These are phyloP conservation scores for Cryptosula pallasiana DNA, from an alignment of 2,888 invertebrate genomes.

Conservation along the genomic window DNA sequence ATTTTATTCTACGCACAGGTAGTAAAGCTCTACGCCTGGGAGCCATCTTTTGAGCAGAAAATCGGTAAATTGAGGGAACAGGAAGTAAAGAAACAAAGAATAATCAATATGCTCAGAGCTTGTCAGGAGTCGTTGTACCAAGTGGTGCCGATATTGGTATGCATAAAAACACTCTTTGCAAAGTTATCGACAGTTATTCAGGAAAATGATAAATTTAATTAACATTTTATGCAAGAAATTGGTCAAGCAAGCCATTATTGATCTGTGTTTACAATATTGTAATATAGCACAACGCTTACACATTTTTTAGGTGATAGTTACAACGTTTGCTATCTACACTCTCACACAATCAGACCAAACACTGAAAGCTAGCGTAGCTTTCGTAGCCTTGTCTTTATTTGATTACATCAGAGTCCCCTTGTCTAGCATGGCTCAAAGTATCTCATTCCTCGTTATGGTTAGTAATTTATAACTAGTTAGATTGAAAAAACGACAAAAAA, in stretches of 20 bases:
- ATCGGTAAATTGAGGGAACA: slow-evolving; percentile 41
- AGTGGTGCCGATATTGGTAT: slow-evolving; percentile 52
- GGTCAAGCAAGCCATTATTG: too few relatives aligned
- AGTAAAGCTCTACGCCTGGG: slow-evolving; percentile 52
- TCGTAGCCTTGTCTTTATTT: slow-evolving; percentile 89
- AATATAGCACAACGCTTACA: too few relatives aligned
- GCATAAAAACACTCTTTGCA: too few relatives aligned
- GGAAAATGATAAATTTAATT: too few relatives aligned
- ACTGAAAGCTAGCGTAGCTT: slow-evolving; percentile 79
- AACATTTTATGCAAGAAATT: too few relatives aligned
- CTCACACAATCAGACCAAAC: slow-evolving; percentile 72
- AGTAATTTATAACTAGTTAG: too few relatives aligned
- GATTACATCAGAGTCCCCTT: slow-evolving; percentile 89
- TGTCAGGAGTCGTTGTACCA: not conserved
- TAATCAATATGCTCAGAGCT: not conserved
- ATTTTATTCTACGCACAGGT: too few relatives aligned
- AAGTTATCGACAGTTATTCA: too few relatives aligned
- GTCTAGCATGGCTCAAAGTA: slow-evolving; percentile 89
- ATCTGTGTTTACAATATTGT: too few relatives aligned
- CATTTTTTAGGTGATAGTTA: slow-evolving; percentile 29
- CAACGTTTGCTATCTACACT: slow-evolving; percentile 54
- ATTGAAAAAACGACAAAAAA: too few relatives aligned
- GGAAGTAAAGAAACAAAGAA: slow-evolving; percentile 35
- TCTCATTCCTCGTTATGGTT: slow-evolving; percentile 51
- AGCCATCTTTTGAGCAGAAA: slow-evolving; percentile 44